Evolutionary conservation across 2,797 vertebrate species (phyloP), one percentile per base, ranked within the genome.

Genomic region (Lagodon rhomboides): DNA sequence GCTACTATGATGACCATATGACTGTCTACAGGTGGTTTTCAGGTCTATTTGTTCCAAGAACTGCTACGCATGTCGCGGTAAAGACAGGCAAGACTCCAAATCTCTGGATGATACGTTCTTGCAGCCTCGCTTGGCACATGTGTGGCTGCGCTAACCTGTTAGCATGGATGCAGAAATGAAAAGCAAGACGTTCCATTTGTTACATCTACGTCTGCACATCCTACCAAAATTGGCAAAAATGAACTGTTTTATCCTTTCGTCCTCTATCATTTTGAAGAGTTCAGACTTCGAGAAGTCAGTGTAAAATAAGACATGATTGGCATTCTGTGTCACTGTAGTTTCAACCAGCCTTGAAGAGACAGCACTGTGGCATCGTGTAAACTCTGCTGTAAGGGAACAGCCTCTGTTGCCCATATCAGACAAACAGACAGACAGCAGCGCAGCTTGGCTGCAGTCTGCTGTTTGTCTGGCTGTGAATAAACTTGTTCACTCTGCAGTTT

Each of bases 391-490:
- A 50, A 34, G 9, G 2, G 3, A 51, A 16, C 27, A 4, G 18
- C 20, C 4, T 10, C 25, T 27, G 12, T 20, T 53, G 12, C 27
- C 18, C 6, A 5, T 12, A n/a, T n/a, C 20, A 7, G 10, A 41
- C 13, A 4, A 5, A 23, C 16, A 43, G n/a, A 18, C 17, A 46
- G 11, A 23, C 54, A 47, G 8, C 22, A 20, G 41, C 9, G 5
- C 20, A 43, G 30, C 30, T 41, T 12, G 30, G 18, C 46, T 22
- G 34, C 62, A 16, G 34, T 20, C 61, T 71, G 62, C 38, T 18
- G 16, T 44, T 18, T 22, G 44, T 63, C 43, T 65, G 11, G 10
- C 22, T 34, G 56, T 63, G 58, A 73, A 73, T 54, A 13, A 34
- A 75, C 67, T 41, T 10, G 1, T 7, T 56, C 6, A 0, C 41